These are phyloP conservation scores for Entomyzon cyanotis DNA, from an alignment of 2,113 vertebrate genomes.

Conservation along the genomic window DNA sequence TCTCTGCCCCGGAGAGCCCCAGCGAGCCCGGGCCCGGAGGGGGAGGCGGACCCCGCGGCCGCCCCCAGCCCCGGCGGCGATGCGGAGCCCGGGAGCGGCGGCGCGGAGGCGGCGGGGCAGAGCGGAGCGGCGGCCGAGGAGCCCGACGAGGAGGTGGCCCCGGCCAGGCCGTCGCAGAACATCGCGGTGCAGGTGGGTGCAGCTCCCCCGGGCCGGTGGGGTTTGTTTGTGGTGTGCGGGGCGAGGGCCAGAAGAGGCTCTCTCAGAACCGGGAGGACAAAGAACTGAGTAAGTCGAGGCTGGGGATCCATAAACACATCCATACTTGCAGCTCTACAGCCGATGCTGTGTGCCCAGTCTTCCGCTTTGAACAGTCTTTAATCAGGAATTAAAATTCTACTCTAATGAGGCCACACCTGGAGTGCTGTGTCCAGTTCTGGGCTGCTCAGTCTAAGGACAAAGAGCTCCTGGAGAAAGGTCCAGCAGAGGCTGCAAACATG, in stretches of 20 bases:
- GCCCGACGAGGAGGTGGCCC: conserved; percentile 56
- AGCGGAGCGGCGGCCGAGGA: conserved; percentile 57
- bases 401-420: not conserved
- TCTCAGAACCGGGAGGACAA: not conserved
- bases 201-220: not conserved
- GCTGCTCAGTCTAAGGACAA: not conserved
- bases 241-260: not conserved
- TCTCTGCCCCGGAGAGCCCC: too few species aligned
- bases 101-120: conserved; percentile 31
- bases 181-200: conserved; percentile 77
- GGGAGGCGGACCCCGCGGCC: too few species aligned
- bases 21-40: too few species aligned
- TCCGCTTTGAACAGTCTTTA: not conserved
- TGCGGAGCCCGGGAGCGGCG: not conserved
- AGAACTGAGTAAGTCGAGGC: not conserved
- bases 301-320: too few species aligned
- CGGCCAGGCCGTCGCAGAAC: conserved; percentile 70
- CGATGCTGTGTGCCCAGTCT: fast-evolving
- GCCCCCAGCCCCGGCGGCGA: not conserved
- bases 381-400: not conserved
- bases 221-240: not conserved
- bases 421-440: not conserved
- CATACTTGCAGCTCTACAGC: not conserved
- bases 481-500: not conserved
- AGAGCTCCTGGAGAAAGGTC: not conserved